Base-by-base conservation (phyloP, 2,888 invertebrate species). In the Elgonia sp. region DNA sequence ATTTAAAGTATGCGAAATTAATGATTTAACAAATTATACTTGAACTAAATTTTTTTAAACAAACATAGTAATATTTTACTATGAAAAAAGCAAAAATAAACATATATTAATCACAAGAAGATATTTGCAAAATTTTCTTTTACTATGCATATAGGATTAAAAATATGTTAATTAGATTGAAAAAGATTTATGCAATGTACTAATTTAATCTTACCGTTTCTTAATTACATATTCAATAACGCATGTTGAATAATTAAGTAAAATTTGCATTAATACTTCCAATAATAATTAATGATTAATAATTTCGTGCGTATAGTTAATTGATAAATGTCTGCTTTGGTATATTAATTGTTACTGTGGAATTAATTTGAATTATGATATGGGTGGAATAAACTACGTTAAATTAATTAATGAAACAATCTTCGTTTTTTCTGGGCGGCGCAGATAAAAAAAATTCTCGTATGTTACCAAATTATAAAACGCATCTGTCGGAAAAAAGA, bases 351-450 rank as follows among this genome's bases (percentile, higher is more conserved):
- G 39, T 29, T n/a, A 37, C 29, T 20, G n/a, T n/a, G 29, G 14
- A 29, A 40, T 62, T 42, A 20, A 62, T 75, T 42, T 63, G 63
- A 65, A 65, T n/a, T 63, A 63, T 63, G 21, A 46, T 63, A 20
- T 29, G 55, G 40, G 72, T 16, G 20, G 60, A n/a, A 53, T 42
- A 8, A 12, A 9, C 20, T 2, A 7, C n/a, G 53, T n/a, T 70
- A 60, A 21, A 73, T 73, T 60, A 73, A 79, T 79, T 79, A 79
- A 46, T 69, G 60, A 79, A 69, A 40, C 69, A 69, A 69, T 79
- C 67, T 79, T 69, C 57, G 46, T 46, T 79, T 46, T 69, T 50
- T 69, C 42, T 18, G 42, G 29, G 21, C 21, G 77, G 18, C n/a
- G 67, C n/a, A n/a, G 57, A 8, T 3, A 12, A 57, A 57, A 79